Conservation (phyloP, 2,797 vertebrate genomes). For the Paratrypauchen microcephalus region DNA sequence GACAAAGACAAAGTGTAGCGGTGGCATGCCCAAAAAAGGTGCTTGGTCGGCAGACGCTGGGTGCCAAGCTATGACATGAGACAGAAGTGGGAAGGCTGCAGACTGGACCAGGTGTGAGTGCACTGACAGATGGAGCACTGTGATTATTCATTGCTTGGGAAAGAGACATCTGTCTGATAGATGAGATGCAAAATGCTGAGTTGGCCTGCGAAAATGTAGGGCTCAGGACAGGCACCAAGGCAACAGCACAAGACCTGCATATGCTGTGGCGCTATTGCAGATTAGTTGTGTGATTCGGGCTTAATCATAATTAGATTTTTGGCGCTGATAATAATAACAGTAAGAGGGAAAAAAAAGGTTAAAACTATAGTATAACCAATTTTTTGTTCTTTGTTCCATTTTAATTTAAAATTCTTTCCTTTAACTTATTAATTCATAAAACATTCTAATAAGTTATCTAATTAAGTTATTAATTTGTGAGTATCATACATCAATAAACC, state of each 20-base stretch:
- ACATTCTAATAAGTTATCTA: neutral
- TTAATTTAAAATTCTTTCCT: too few relatives aligned
- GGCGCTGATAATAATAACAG: neutral
- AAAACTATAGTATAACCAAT: too few relatives aligned
- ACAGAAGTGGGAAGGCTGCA: constrained; percentile 72
- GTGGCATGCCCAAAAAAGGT: constrained; percentile 57
- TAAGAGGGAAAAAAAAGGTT: too few relatives aligned
- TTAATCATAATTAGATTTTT: neutral
- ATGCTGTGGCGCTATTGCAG: neutral
- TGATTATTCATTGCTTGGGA: constrained; percentile 77
- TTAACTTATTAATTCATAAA: neutral
- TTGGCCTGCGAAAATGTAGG: constrained; percentile 56
- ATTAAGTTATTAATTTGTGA: neutral
- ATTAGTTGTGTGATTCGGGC: constrained; percentile 1
- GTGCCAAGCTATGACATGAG: constrained; percentile 66
- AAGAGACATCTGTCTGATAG: constrained; percentile 76
- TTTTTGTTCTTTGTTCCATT: too few relatives aligned
- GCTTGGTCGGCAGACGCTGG: constrained; percentile 67
- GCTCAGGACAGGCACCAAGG: constrained; percentile 40
- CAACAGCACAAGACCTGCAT: constrained; percentile 22
- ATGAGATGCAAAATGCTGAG: constrained; percentile 73
- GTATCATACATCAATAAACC: neutral
- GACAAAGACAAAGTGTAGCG: constrained; percentile 63
- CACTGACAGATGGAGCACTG: constrained; percentile 68
- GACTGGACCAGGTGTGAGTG: constrained; percentile 72